phyloP scores from a whole-genome alignment of 1,140 invertebrate genomes.

The Drosophila pectinifera region DNA sequence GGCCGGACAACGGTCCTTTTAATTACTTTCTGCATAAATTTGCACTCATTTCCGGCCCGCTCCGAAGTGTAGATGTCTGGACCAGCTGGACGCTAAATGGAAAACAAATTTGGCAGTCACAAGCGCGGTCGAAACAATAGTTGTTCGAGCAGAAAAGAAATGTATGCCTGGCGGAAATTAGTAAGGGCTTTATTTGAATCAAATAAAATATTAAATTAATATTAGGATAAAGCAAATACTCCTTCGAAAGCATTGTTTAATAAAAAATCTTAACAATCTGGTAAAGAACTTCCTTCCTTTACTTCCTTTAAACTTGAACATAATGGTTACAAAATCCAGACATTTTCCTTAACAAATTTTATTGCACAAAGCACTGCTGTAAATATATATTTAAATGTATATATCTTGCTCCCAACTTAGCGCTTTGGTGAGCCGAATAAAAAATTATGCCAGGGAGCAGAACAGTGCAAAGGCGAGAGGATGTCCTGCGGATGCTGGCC shows the following conservation, averaged over 20 bases:
- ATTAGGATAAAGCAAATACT: too few relatives aligned
- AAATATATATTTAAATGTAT: not conserved
- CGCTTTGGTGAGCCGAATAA: conserved; percentile 13
- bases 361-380: not conserved
- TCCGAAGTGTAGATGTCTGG: conserved; percentile 8
- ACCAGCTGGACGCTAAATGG: conserved; percentile 42
- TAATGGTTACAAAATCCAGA: not conserved
- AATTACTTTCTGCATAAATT: conserved; percentile 82
- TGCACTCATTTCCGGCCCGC: conserved; percentile 63
- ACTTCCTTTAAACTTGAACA: too few relatives aligned
- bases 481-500: conserved; percentile 28
- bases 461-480: conserved; percentile 20
- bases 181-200: too few relatives aligned
- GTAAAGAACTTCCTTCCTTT: too few relatives aligned
- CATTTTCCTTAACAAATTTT: not conserved
- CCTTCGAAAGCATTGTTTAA: too few relatives aligned
- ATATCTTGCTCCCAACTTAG: conserved; percentile 11
- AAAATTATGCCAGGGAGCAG: conserved; percentile 35
- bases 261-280: too few relatives aligned
- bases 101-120: conserved; percentile 38
- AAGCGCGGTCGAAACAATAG: conserved; percentile 1
- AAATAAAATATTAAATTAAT: not conserved
- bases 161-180: not conserved
- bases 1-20: conserved; percentile 73
- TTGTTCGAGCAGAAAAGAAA: not conserved